Evolutionary conservation across 2,113 vertebrate species (phyloP).

Genomic region (Cololabis saira): DNA sequence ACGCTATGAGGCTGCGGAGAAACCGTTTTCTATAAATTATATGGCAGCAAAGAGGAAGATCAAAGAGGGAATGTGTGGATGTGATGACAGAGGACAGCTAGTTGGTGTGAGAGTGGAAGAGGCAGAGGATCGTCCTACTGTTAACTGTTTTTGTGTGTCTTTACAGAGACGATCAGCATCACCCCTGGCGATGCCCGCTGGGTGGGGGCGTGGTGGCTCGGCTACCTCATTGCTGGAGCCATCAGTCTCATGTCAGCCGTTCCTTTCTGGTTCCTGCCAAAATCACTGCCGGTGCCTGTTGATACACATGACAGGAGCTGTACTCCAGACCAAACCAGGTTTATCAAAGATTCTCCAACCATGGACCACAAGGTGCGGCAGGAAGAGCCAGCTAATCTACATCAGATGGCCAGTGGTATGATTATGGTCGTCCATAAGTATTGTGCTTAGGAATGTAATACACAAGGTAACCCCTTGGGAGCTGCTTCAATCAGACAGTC

Average conservation of each 20-base stretch:
- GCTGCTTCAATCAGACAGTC: too few relatives aligned
- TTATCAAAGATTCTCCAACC: conserved; percentile 81
- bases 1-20: too few relatives aligned
- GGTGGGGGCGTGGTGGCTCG: conserved; percentile 98
- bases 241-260: conserved; percentile 86
- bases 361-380: conserved; percentile 67
- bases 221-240: conserved; percentile 89
- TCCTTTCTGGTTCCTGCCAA: conserved; percentile 95
- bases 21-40: too few relatives aligned
- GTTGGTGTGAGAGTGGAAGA: too few relatives aligned
- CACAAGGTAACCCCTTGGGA: too few relatives aligned
- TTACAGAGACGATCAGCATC: conserved; percentile 85
- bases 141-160: not conserved
- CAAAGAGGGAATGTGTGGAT: too few relatives aligned
- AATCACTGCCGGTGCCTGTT: conserved; percentile 79
- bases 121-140: not conserved
- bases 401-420: conserved; percentile 88
- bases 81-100: too few relatives aligned
- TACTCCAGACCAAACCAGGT: conserved; percentile 85
- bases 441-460: too few relatives aligned
- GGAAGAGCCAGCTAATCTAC: conserved; percentile 77
- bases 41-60: too few relatives aligned
- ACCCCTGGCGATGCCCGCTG: conserved; percentile 88
- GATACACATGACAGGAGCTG: conserved; percentile 75
- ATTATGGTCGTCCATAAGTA: not conserved